These are phyloP conservation scores for Pissodes strobi DNA, from an alignment of 1,140 invertebrate species.

Conservation along the genomic window DNA sequence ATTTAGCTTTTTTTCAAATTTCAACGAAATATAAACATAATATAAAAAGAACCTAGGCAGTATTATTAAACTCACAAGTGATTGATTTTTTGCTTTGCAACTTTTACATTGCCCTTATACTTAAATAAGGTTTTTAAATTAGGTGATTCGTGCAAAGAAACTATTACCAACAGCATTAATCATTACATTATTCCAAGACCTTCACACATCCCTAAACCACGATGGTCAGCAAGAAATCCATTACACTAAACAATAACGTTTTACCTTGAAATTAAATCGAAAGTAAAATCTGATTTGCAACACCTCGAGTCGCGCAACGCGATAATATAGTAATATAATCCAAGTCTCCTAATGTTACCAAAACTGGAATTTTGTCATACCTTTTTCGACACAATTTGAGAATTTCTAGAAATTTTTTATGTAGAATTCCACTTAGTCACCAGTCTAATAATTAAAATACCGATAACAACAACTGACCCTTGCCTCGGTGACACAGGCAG, in stretches of 20 bases:
- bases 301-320: background rate
- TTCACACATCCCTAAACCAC: background rate
- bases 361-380: background rate
- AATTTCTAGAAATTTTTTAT: background rate
- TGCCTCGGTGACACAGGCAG: background rate
- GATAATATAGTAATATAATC: background rate
- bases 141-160: too few species aligned
- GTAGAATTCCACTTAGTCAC: background rate
- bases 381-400: background rate
- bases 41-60: too few species aligned
- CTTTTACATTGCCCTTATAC: too few species aligned
- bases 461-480: background rate
- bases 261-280: slow-evolving; percentile 6
- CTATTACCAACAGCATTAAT: too few species aligned
- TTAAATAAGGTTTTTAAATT: too few species aligned
- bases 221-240: background rate
- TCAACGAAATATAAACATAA: too few species aligned
- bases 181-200: background rate
- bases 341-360: background rate
- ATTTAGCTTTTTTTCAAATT: too few species aligned
- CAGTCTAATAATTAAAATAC: background rate
- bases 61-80: too few species aligned
- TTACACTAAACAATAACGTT: background rate
- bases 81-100: too few species aligned
- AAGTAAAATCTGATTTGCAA: slow-evolving; percentile 11